phyloP scores from a whole-genome alignment of 1,140 invertebrate genomes.

The Subanguina moxae region DNA sequence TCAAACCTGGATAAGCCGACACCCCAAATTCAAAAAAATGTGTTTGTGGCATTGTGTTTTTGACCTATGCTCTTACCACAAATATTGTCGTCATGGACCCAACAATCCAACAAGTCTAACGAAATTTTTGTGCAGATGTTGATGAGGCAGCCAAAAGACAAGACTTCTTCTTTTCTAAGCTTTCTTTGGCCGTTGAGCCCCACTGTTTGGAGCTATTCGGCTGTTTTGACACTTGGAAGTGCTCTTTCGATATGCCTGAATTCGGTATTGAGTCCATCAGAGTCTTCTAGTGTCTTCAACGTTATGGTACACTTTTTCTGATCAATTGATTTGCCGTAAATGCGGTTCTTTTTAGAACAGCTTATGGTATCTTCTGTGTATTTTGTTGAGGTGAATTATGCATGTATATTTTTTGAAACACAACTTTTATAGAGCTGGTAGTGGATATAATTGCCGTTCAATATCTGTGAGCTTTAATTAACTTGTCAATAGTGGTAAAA shows the following conservation, averaged over 20 bases:
- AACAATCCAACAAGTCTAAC: no score
- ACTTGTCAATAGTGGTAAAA: background rate
- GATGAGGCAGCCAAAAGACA: constrained; percentile 64
- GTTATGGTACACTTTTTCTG: background rate
- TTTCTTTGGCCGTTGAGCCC: constrained; percentile 65
- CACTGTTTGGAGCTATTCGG: constrained; percentile 65
- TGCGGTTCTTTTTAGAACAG: background rate
- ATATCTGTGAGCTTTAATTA: constrained; percentile 17
- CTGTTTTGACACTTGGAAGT: constrained; percentile 54
- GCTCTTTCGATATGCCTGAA: constrained; percentile 18
- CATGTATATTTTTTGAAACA: no score
- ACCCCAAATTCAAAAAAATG: no score
- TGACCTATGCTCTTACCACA: no score
- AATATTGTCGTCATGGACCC: no score
- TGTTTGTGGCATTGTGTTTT: no score
- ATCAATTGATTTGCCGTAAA: background rate
- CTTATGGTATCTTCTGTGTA: background rate
- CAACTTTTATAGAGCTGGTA: background rate
- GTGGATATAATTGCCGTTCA: constrained; percentile 6
- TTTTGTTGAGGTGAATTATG: background rate
- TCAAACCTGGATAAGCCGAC: no score
- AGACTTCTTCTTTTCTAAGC: constrained; percentile 72
- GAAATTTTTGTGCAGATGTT: no score
- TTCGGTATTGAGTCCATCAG: constrained; percentile 36
- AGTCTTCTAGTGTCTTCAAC: constrained; percentile 22